These are phyloP conservation scores for Gambusia affinis DNA, from an alignment of 2,113 vertebrate species.

Conservation along the genomic window DNA sequence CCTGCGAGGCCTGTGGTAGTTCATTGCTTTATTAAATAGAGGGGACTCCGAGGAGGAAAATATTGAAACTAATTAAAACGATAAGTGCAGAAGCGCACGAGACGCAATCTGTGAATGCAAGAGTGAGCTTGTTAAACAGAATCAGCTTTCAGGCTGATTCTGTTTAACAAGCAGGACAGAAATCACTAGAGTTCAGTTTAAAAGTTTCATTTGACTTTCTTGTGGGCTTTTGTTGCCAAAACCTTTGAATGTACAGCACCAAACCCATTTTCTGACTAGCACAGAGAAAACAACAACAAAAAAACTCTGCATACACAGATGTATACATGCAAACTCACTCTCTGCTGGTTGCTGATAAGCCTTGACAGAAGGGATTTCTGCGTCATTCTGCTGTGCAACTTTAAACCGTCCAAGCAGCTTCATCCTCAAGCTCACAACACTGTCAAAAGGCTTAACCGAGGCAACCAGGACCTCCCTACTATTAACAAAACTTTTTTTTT, in stretches of 20 bases:
- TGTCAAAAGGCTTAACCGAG: conserved; percentile 39
- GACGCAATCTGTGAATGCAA: conserved; percentile 8
- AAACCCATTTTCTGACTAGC: conserved; percentile 4
- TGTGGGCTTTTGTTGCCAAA: background rate
- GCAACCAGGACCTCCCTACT: background rate
- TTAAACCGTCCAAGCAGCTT: conserved; percentile 48
- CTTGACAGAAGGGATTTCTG: conserved; percentile 40
- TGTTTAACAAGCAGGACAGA: conserved; percentile 12
- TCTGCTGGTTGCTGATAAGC: conserved; percentile 52
- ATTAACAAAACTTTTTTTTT: too few species aligned
- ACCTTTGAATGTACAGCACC: conserved; percentile 4
- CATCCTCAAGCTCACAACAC: conserved; percentile 41
- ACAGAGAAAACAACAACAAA: background rate
- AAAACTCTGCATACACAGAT: conserved; percentile 20
- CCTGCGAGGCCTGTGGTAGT: conserved; percentile 9
- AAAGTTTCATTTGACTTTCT: conserved; percentile 3
- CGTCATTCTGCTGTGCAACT: conserved; percentile 64
- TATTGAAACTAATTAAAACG: conserved; percentile 39
- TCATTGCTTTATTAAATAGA: conserved; percentile 17
- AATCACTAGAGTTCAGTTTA: background rate
- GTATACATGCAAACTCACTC: conserved; percentile 14
- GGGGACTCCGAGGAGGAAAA: conserved; percentile 9
- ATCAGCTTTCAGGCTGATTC: conserved; percentile 13
- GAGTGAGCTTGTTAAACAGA: background rate
- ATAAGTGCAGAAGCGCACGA: conserved; percentile 21